These are phyloP conservation scores for Cataglyphis altisquamis DNA, from an alignment of 2,888 invertebrate species.

Conservation along the genomic window DNA sequence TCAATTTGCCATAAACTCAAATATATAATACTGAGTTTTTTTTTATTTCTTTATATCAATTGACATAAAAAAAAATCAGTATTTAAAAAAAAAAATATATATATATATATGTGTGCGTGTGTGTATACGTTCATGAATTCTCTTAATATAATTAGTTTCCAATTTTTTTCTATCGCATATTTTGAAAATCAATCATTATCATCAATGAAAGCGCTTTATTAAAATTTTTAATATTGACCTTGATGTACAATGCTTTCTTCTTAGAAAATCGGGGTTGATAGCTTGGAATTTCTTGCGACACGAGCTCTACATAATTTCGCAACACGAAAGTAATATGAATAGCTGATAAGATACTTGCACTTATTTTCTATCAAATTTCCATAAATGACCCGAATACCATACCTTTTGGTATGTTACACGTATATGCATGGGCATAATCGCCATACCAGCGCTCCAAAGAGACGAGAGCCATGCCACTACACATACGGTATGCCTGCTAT, in stretches of 20 bases:
- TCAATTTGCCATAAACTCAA: not conserved
- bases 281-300: slow-evolving; percentile 41
- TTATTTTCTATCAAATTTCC: slow-evolving; percentile 57
- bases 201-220: not conserved
- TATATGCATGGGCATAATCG: slow-evolving; percentile 47
- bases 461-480: slow-evolving; percentile 40
- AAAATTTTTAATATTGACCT: slow-evolving; percentile 2
- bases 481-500: slow-evolving; percentile 41
- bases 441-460: slow-evolving; percentile 50
- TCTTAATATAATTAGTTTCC: not conserved
- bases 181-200: not conserved
- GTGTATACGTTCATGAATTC: not conserved
- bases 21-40: not conserved
- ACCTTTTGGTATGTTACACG: slow-evolving; percentile 41
- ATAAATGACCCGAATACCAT: slow-evolving; percentile 61
- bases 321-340: slow-evolving; percentile 45
- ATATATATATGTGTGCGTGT: too few relatives aligned
- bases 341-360: slow-evolving; percentile 57
- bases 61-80: not conserved
- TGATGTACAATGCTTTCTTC: slow-evolving; percentile 24
- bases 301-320: slow-evolving; percentile 33
- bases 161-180: not conserved
- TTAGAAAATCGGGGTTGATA: slow-evolving; percentile 25
- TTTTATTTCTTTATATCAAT: not conserved
- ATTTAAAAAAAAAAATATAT: too few relatives aligned